These are phyloP conservation scores for Mantis religiosa DNA, from an alignment of 2,888 invertebrate species.

Conservation along the genomic window DNA sequence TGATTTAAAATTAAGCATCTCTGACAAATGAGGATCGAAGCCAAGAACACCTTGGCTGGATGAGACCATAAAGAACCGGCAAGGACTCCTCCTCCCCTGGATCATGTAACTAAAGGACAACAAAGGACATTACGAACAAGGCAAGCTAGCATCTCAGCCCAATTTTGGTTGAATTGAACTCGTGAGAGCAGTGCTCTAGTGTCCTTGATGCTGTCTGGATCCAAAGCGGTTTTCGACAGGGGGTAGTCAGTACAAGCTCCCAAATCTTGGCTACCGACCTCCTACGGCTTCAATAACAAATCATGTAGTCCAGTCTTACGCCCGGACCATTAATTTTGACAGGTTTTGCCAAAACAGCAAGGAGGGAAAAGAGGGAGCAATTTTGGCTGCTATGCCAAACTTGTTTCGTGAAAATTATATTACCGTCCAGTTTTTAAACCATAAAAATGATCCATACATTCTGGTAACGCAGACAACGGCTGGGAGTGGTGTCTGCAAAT, in stretches of 20 bases:
- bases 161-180: neutral
- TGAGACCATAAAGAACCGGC: neutral
- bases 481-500: neutral
- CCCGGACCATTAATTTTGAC: neutral
- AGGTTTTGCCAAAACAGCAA: neutral
- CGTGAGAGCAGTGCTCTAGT: neutral
- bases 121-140: neutral
- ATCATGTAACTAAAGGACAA: neutral
- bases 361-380: neutral
- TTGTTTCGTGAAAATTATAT: conserved; percentile 3
- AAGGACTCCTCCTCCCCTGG: neutral
- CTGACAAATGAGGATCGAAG: too few species aligned
- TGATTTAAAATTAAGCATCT: neutral
- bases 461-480: neutral
- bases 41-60: too few species aligned
- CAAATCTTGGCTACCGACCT: neutral
- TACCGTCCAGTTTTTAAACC: neutral
- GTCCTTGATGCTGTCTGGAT: neutral
- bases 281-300: neutral
- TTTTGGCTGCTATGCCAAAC: neutral
- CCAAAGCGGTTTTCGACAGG: neutral
- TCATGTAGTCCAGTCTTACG: neutral
- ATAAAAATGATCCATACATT: neutral
- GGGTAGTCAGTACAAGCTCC: neutral
- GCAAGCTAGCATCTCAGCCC: neutral